A percentile compares a stretch with the other conserved stretches of the same genome.
Evolutionary conservation across 1,140 invertebrate genomes (phyloP).

Genomic region (Papilio polyxenes): DNA sequence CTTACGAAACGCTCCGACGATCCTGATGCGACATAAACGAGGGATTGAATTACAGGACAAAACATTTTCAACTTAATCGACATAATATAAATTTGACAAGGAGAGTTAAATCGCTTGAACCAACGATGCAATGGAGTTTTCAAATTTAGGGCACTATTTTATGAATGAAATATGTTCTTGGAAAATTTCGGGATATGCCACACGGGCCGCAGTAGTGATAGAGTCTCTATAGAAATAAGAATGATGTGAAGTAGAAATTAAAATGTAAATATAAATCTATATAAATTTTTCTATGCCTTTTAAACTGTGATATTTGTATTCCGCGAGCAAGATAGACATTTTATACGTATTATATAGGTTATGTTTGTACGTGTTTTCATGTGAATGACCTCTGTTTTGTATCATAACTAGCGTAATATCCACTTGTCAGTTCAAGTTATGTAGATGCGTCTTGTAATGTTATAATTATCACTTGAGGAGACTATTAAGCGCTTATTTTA

Average conservation of each 20-base stretch:
- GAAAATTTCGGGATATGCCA: neutral
- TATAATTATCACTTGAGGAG: neutral
- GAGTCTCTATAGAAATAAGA: no score
- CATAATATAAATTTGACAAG: neutral
- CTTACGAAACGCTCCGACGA: constrained; percentile 15
- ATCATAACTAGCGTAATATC: neutral
- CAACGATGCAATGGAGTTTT: neutral
- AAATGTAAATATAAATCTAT: no score
- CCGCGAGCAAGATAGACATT: neutral
- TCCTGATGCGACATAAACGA: neutral
- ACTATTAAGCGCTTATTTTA: neutral
- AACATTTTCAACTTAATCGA: neutral
- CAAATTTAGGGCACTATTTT: neutral
- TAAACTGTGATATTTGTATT: no score
- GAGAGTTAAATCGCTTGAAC: neutral
- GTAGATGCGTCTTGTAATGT: neutral
- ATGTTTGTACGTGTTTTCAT: neutral
- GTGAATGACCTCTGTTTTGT: neutral
- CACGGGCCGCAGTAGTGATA: neutral
- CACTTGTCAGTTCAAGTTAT: neutral
- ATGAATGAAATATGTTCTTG: neutral
- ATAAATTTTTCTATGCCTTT: no score
- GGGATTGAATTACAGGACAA: constrained; percentile 11
- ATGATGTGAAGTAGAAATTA: no score
- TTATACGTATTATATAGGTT: neutral